Evolutionary conservation across 2,888 invertebrate genomes (phyloP), one percentile per base, ranked within the genome.

Genomic region (Caenorhabditis doughertyi): DNA sequence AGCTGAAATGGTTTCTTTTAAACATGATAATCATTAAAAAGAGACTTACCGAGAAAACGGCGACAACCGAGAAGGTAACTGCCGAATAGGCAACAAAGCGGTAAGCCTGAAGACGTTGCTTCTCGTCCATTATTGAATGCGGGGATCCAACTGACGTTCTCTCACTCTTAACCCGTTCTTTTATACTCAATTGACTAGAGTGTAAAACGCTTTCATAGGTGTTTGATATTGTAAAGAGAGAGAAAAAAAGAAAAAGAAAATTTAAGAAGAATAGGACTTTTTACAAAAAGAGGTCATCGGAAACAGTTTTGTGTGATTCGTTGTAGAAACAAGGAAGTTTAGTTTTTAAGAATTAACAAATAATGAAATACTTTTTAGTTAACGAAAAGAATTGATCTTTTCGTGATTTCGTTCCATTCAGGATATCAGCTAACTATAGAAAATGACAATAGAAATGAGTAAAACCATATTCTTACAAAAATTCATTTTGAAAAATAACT

Each of bases 41-140:
- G 7, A 23, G 44, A 42, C 79, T 53, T 35, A 83, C 83, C 32
- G 83, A 83, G 65, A 83, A 67, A 32, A 83, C 83, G 35, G 83
- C 83, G 18, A 83, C 79, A 32, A 58, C 65, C 29, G 79, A 79
- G 74, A 83, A 83, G 27, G 79, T 79, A 23, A 83, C 79, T 18
- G 83, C 83, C 64, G 83, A 79, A 39, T 83, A 83, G 79, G 83
- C 83, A 49, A 83, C 83, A 47, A 83, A 79, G 62, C 79, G 73
- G 74, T 83, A 83, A 49, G 79, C 83, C 3, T 79, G 70, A 60
- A 79, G 79, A 55, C 83, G 60, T 39, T 79, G 79, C 29, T 73
- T 70, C 65, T 79, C 79, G 65, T 83, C 83, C 83, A 83, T 83
- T 49, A 25, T 51, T 65, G 65, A 65, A 65, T 65, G 65, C 53